Evolutionary conservation across 2,797 vertebrate genomes (phyloP), one percentile per base, ranked within the genome.

Genomic region (Distichodus sexfasciatus): DNA sequence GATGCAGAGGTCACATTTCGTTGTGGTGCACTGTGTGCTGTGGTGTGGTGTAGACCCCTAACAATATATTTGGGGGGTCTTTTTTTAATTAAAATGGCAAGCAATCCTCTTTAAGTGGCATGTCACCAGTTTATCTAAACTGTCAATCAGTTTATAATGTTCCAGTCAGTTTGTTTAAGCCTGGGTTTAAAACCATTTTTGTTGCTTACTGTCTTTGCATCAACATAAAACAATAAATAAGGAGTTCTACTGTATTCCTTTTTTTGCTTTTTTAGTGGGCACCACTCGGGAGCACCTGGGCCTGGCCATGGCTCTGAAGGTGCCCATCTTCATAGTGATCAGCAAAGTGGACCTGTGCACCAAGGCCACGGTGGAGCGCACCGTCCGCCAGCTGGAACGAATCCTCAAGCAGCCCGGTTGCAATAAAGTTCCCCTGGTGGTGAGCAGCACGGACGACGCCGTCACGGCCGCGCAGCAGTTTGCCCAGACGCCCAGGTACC

Each of bases 391-490:
- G 84, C 87, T 94, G 65, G 93, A 94, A 69, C 82, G 92, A 43
- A 90, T 94, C 66, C 88, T 94, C 69, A 94, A 94, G 72, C 93
- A 94, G 85, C 93, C 93, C 0, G 93, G 93, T 65, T 94, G 93
- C 84, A 94, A 93, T 83, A 94, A 94, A 71, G 88, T 94, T 19
- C 93, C 93, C 11, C 82, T 94, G 77, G 82, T 93, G 70, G 92
- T 94, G 75, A 87, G 88, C 44, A 91, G 83, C 0, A 88, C 91
- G 0, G 93, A 94, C 0, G 93, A 94, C 23, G 93, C 93, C 0
- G 93, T 94, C 68, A 93, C 92, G 23, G 93, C 93, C 40, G 93
- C 93, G 2, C 93, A 94, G 75, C 91, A 94, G 80, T 94, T 94
- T 72, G 91, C 93, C 51, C 93, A 94, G 75, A 93, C 91, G 26